Conservation (phyloP, 2,797 vertebrate genomes). For the Amblyopsis hoosieri region DNA sequence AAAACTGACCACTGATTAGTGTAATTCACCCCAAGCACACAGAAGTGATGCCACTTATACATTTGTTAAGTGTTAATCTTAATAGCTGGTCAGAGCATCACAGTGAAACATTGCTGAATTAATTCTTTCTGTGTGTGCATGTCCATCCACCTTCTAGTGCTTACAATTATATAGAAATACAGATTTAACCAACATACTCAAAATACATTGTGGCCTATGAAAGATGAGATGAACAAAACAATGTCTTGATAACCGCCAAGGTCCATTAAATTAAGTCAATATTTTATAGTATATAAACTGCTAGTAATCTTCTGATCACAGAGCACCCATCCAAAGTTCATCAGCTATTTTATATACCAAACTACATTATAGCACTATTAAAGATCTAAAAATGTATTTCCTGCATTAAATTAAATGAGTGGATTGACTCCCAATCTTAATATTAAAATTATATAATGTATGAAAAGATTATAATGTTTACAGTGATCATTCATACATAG, state of each 20-base stretch:
- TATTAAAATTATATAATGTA: slow-evolving; percentile 44
- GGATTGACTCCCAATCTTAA: not conserved
- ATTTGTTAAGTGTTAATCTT: slow-evolving; percentile 54
- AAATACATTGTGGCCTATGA: slow-evolving; percentile 25
- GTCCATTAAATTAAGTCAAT: slow-evolving; percentile 12
- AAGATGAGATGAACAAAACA: slow-evolving; percentile 28
- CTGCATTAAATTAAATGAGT: not conserved
- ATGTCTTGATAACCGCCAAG: slow-evolving; percentile 12
- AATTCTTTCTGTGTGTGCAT: slow-evolving; percentile 27
- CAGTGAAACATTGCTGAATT: slow-evolving; percentile 61
- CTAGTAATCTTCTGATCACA: not conserved
- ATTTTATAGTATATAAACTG: slow-evolving; percentile 4
- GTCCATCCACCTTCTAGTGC: slow-evolving; percentile 24
- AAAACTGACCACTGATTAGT: slow-evolving; percentile 54
- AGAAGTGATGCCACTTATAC: slow-evolving; percentile 17
- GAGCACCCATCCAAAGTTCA: not conserved
- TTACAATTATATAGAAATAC: slow-evolving; percentile 25
- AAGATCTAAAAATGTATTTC: not conserved
- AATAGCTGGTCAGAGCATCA: slow-evolving; percentile 56
- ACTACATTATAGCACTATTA: no score
- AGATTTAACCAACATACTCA: slow-evolving; percentile 39
- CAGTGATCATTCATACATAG: slow-evolving; percentile 6
- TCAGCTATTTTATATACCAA: no score
- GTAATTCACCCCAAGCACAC: slow-evolving; percentile 29
- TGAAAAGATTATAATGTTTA: slow-evolving; percentile 2